These are phyloP conservation scores for Rhinoraja longicauda DNA, from an alignment of 2,797 vertebrate genomes.

Conservation along the genomic window DNA sequence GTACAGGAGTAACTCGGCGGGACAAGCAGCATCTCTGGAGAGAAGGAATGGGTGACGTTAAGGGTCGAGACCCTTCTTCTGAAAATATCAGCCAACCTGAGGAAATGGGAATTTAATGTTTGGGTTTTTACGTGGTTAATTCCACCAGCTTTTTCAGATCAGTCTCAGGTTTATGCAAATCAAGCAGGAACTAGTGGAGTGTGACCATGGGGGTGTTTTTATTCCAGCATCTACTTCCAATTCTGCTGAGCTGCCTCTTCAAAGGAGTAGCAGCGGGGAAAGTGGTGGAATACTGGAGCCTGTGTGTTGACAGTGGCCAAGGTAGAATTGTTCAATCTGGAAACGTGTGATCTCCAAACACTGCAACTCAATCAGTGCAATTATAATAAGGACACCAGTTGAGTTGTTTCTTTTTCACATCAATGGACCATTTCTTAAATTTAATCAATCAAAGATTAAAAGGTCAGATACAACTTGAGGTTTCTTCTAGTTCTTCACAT, in stretches of 20 bases:
- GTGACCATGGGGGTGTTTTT: neutral
- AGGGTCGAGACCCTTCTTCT: no score
- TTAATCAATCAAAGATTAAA: neutral
- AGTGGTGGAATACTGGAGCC: neutral
- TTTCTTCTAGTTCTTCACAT: neutral
- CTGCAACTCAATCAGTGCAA: no score
- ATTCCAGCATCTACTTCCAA: neutral
- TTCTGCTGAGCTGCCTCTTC: no score
- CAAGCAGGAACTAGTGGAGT: neutral
- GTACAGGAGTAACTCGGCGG: no score
- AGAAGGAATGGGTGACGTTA: no score
- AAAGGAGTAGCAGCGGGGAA: neutral
- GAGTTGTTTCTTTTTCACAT: neutral
- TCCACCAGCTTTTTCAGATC: neutral
- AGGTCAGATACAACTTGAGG: neutral
- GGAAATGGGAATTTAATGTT: neutral
- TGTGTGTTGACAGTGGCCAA: no score
- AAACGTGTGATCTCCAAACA: no score
- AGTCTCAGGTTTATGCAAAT: neutral
- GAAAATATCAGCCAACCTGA: neutral
- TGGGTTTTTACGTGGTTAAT: neutral
- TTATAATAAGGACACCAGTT: no score
- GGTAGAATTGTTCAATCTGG: no score
- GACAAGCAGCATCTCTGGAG: no score
- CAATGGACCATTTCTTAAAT: neutral